These are phyloP conservation scores for Trichogramma dendrolimi DNA, from an alignment of 2,888 invertebrate species.

Conservation along the genomic window DNA sequence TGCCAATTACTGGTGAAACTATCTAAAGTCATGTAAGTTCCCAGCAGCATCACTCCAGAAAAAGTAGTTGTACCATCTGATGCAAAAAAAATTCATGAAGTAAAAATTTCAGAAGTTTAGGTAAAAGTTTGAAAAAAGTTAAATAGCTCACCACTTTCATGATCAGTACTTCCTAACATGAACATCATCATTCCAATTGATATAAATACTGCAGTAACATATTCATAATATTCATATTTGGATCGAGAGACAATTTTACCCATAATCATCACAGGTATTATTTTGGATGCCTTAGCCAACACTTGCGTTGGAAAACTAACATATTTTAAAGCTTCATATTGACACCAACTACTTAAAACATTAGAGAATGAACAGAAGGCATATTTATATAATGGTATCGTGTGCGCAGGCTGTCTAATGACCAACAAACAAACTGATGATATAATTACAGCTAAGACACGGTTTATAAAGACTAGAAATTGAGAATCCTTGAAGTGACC, in stretches of 20 bases:
- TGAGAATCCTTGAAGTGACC: slow-evolving; percentile 88
- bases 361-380: slow-evolving; percentile 95
- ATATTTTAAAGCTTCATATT: slow-evolving; percentile 97
- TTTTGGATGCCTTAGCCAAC: slow-evolving; percentile 95
- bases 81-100: slow-evolving; percentile 26
- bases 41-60: slow-evolving; percentile 80
- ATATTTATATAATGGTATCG: slow-evolving; percentile 89
- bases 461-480: slow-evolving; percentile 93
- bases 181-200: slow-evolving; percentile 92
- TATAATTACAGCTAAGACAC: slow-evolving; percentile 77
- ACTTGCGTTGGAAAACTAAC: slow-evolving; percentile 97
- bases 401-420: slow-evolving; percentile 64
- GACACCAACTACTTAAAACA: slow-evolving; percentile 98
- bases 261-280: slow-evolving; percentile 98
- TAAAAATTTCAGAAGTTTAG: slow-evolving; percentile 6
- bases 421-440: slow-evolving; percentile 63
- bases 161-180: slow-evolving; percentile 73
- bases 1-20: slow-evolving; percentile 99
- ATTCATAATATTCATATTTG: slow-evolving; percentile 87
- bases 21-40: slow-evolving; percentile 90
- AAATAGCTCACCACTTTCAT: slow-evolving; percentile 54
- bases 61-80: slow-evolving; percentile 67
- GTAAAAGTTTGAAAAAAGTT: neutral
- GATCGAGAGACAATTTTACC: slow-evolving; percentile 84
- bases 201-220: slow-evolving; percentile 82